These are phyloP conservation scores for Limnodromus scolopaceus DNA, from an alignment of 2,797 vertebrate genomes.

Conservation along the genomic window DNA sequence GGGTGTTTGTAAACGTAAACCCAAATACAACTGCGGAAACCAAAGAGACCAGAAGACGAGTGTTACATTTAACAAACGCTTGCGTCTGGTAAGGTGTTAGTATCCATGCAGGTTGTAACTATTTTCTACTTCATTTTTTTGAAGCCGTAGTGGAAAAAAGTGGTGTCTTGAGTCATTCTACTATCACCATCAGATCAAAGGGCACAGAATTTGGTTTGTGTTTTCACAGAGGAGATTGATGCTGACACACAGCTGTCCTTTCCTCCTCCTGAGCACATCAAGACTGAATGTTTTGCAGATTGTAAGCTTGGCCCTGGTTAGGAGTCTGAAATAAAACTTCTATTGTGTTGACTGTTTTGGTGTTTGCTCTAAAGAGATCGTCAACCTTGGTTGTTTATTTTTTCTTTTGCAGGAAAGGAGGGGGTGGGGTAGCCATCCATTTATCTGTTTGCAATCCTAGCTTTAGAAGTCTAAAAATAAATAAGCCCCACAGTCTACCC, in stretches of 20 bases:
- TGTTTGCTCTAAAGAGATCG: conserved; percentile 61
- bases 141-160: conserved; percentile 33
- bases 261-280: conserved; percentile 41
- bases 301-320: conserved; percentile 43
- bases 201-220: conserved; percentile 48
- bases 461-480: conserved; percentile 71
- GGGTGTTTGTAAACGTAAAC: neutral
- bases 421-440: neutral
- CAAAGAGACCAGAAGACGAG: neutral
- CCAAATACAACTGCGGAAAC: neutral
- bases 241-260: conserved; percentile 66
- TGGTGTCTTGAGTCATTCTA: conserved; percentile 30
- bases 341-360: conserved; percentile 53
- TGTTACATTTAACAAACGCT: neutral
- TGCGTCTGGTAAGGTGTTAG: neutral
- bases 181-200: conserved; percentile 71
- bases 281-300: conserved; percentile 66
- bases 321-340: conserved; percentile 66
- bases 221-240: conserved; percentile 70
- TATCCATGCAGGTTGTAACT: neutral
- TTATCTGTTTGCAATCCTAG: conserved; percentile 71
- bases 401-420: conserved; percentile 35
- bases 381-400: conserved; percentile 66
- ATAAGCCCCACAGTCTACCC: neutral
- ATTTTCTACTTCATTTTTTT: neutral